Conservation (phyloP, 1,140 invertebrate genomes). For the Mylabris phalerata region DNA sequence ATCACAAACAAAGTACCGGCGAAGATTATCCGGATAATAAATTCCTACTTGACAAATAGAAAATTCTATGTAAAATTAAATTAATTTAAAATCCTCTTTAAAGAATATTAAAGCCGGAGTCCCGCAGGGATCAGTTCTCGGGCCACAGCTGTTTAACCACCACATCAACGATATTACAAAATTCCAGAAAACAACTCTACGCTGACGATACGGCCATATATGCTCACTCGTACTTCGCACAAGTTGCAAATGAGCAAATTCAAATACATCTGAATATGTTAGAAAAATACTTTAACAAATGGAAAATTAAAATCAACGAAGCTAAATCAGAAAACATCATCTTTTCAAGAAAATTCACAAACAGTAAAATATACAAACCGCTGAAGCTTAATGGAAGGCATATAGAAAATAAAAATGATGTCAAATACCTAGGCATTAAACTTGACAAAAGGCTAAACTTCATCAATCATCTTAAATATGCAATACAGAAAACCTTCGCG, state of each 20-base stretch:
- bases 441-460: conserved; percentile 3
- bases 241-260: conserved; percentile 31
- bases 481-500: too few species aligned
- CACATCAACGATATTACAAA: neutral
- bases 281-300: conserved; percentile 31
- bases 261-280: conserved; percentile 30
- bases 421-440: conserved; percentile 1
- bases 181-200: conserved; percentile 2
- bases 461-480: neutral
- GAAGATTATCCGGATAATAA: conserved; percentile 23
- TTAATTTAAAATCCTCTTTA: conserved; percentile 8
- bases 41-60: conserved; percentile 29
- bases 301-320: conserved; percentile 31
- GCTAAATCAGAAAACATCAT: conserved; percentile 30
- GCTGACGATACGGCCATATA: conserved; percentile 19
- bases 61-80: conserved; percentile 25
- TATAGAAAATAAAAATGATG: neutral
- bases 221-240: conserved; percentile 26
- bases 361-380: conserved; percentile 1
- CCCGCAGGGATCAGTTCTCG: conserved; percentile 14
- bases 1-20: conserved; percentile 12
- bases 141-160: conserved; percentile 14
- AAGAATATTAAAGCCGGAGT: conserved; percentile 11
- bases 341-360: conserved; percentile 15
- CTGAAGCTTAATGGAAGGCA: neutral